phyloP scores from a whole-genome alignment of 2,797 vertebrate species.

The Remorina albescens region DNA sequence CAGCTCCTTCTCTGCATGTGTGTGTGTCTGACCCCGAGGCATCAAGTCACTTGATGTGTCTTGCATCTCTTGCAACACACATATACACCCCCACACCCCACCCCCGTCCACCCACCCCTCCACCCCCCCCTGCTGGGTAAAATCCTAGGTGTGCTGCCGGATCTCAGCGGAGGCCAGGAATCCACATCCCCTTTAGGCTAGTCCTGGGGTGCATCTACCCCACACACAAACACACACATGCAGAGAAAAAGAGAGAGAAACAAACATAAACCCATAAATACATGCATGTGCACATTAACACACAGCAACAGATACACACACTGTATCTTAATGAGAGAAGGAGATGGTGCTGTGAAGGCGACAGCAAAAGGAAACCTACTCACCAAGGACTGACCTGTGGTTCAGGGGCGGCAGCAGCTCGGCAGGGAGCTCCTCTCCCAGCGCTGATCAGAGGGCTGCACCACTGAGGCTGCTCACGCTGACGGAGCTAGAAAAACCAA shows the following conservation, averaged over 20 bases:
- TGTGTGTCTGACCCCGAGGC: constrained; percentile 85
- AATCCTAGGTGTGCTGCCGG: constrained; percentile 76
- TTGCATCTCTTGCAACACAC: constrained; percentile 70
- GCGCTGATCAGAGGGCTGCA: constrained; percentile 83
- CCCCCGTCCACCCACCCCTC: constrained; percentile 8
- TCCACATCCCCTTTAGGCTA: constrained; percentile 86
- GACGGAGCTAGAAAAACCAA: constrained; percentile 78
- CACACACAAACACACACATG: constrained; percentile 45
- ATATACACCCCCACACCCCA: constrained; percentile 40
- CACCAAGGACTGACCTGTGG: constrained; percentile 86
- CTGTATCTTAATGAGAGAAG: constrained; percentile 82
- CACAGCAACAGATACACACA: constrained; percentile 48
- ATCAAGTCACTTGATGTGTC: constrained; percentile 81
- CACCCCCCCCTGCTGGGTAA: constrained; percentile 65
- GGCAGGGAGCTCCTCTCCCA: constrained; percentile 78
- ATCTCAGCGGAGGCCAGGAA: constrained; percentile 83
- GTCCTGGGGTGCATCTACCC: constrained; percentile 85
- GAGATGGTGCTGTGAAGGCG: constrained; percentile 75
- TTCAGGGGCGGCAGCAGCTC: constrained; percentile 80
- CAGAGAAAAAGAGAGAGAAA: too few species aligned
- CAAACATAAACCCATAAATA: constrained; percentile 59
- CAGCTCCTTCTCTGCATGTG: constrained; percentile 73
- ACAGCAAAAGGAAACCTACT: constrained; percentile 80
- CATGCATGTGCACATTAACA: constrained; percentile 35
- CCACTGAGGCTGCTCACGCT: constrained; percentile 75